These are phyloP conservation scores for Vireo altiloquus DNA, from an alignment of 2,113 vertebrate genomes.

Conservation along the genomic window DNA sequence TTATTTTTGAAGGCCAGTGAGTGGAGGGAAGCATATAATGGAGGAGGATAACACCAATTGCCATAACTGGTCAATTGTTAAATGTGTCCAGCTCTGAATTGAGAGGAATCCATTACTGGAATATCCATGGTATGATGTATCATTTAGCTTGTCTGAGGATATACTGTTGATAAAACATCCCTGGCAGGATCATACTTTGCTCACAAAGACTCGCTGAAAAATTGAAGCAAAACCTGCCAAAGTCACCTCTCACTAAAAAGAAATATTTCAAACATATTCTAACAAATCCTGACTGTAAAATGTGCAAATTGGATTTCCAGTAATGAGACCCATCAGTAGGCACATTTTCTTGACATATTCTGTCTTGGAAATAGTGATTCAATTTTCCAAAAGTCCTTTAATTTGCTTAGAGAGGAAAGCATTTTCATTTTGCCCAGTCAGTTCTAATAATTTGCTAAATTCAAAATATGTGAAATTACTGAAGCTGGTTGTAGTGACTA, in stretches of 20 bases:
- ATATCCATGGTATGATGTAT: neutral
- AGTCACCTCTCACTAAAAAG: neutral
- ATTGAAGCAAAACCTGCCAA: neutral
- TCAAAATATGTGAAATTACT: neutral
- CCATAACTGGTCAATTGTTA: neutral
- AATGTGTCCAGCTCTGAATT: neutral
- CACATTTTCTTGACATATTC: neutral
- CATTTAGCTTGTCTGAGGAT: neutral
- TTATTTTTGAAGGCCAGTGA: neutral
- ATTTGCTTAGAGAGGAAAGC: constrained; percentile 10
- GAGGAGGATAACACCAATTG: neutral
- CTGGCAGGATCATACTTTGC: neutral
- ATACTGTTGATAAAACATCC: neutral
- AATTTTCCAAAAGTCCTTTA: constrained; percentile 1
- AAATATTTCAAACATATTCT: neutral
- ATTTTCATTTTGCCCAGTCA: constrained; percentile 5
- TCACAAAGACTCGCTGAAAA: neutral
- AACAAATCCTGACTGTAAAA: constrained; percentile 10
- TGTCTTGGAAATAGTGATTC: constrained; percentile 1
- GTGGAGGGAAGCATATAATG: neutral
- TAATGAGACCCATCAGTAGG: neutral
- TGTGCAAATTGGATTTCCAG: constrained; percentile 14
- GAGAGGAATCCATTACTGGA: neutral
- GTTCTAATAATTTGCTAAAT: neutral
- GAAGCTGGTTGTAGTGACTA: neutral